Conservation (phyloP, 2,888 invertebrate species). For the Asteroscopus sphinx region DNA sequence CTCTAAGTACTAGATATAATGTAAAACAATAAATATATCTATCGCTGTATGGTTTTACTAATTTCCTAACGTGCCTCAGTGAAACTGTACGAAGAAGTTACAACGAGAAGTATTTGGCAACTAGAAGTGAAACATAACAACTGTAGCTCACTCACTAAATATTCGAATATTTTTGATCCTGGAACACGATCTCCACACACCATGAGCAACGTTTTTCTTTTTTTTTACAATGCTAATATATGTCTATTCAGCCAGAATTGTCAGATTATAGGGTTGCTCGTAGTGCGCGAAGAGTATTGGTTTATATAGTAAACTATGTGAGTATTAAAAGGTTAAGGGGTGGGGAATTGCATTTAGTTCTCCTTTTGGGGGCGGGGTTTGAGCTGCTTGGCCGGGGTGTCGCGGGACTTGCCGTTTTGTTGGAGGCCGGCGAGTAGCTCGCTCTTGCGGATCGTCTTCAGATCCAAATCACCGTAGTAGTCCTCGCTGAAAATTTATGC, state of each 20-base stretch:
- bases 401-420: constrained; percentile 88
- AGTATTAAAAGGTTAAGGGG: constrained; percentile 83
- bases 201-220: constrained; percentile 68
- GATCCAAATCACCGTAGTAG: constrained; percentile 98
- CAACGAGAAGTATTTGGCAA: constrained; percentile 86
- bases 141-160: constrained; percentile 77
- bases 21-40: constrained; percentile 83
- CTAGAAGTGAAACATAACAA: constrained; percentile 85
- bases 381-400: constrained; percentile 83
- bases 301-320: constrained; percentile 76
- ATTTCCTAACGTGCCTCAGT: constrained; percentile 77
- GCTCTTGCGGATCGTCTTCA: constrained; percentile 98
- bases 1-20: constrained; percentile 74
- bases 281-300: constrained; percentile 71
- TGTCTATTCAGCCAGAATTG: constrained; percentile 59
- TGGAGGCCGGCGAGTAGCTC: constrained; percentile 95
- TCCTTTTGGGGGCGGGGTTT: constrained; percentile 90
- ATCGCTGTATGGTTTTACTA: constrained; percentile 78
- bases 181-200: constrained; percentile 75
- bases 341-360: constrained; percentile 77
- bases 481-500: constrained; percentile 95
- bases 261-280: constrained; percentile 61
- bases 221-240: constrained; percentile 31
- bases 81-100: constrained; percentile 81
- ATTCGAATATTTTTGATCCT: constrained; percentile 80